These are phyloP conservation scores for Thaleichthys pacificus DNA, from an alignment of 2,797 vertebrate species.

Conservation along the genomic window DNA sequence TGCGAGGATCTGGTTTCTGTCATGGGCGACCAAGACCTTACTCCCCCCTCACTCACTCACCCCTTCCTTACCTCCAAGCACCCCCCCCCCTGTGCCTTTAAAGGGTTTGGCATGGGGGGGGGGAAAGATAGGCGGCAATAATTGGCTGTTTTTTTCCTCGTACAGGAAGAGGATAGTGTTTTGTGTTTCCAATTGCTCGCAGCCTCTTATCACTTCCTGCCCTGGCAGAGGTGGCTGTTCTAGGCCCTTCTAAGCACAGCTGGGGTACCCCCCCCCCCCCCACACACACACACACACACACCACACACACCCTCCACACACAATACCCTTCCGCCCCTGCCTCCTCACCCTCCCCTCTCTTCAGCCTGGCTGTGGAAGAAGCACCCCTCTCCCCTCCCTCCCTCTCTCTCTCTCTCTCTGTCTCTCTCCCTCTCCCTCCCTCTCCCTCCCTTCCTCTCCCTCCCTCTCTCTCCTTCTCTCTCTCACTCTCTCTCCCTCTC, in stretches of 20 bases:
- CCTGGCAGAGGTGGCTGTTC: slow-evolving; percentile 52
- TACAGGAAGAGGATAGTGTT: slow-evolving; percentile 6
- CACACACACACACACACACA: too few relatives aligned
- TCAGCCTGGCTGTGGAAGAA: too few relatives aligned
- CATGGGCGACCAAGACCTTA: background rate
- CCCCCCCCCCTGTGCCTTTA: background rate
- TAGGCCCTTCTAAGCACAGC: slow-evolving; percentile 45
- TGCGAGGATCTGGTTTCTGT: background rate
- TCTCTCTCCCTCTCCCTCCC: too few relatives aligned
- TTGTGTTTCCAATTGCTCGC: slow-evolving; percentile 47
- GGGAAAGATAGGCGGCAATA: slow-evolving; percentile 6
- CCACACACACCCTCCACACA: too few relatives aligned
- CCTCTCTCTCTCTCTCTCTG: too few relatives aligned
- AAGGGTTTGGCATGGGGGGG: background rate
- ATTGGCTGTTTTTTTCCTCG: slow-evolving; percentile 19
- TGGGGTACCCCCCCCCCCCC: slow-evolving; percentile 17
- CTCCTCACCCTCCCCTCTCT: background rate
- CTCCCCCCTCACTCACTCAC: too few relatives aligned
- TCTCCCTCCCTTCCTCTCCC: slow-evolving; percentile 4
- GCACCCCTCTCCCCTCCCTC: background rate
- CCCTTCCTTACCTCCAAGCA: background rate
- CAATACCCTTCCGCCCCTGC: background rate
- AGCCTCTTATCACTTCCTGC: slow-evolving; percentile 63
- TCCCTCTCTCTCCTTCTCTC: too few relatives aligned
- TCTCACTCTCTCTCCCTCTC: slow-evolving; percentile 36